Evolutionary conservation across 2,888 invertebrate species (phyloP).

Genomic region (Microplitis manilae): DNA sequence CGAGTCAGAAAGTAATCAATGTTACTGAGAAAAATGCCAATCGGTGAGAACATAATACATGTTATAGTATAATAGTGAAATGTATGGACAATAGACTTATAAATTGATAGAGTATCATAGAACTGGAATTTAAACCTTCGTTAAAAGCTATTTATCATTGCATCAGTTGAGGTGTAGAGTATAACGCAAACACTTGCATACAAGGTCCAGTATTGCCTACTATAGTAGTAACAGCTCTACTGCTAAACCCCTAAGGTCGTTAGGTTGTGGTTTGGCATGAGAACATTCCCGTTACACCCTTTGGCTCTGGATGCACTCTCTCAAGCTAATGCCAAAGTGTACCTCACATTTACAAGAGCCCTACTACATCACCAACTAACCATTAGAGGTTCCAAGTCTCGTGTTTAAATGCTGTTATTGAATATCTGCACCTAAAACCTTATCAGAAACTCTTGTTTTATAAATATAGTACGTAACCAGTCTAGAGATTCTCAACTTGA

Average conservation of each 20-base stretch:
- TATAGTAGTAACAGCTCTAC: constrained; percentile 15
- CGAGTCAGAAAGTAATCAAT: too few species aligned
- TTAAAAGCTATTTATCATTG: constrained; percentile 67
- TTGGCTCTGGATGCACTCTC: constrained; percentile 17
- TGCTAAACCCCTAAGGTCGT: constrained; percentile 66
- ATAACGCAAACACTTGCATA: constrained; percentile 21
- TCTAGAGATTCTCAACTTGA: neutral
- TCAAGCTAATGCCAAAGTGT: constrained; percentile 23
- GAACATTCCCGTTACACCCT: constrained; percentile 66
- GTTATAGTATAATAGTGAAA: neutral
- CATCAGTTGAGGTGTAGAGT: constrained; percentile 51
- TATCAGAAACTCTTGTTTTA: constrained; percentile 17
- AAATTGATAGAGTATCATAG: constrained; percentile 42
- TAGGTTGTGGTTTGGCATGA: constrained; percentile 69
- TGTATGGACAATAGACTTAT: constrained; percentile 48
- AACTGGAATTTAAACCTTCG: constrained; percentile 51
- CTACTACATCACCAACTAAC: constrained; percentile 54
- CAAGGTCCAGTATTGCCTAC: constrained; percentile 10
- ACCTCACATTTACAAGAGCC: constrained; percentile 22
- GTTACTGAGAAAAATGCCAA: neutral
- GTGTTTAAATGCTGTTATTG: constrained; percentile 62
- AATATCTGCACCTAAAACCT: constrained; percentile 55
- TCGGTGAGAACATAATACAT: neutral
- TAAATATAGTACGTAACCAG: neutral
- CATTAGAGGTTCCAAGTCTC: constrained; percentile 58